These are phyloP conservation scores for Drosophila lini DNA, from an alignment of 1,140 invertebrate genomes.

Conservation along the genomic window DNA sequence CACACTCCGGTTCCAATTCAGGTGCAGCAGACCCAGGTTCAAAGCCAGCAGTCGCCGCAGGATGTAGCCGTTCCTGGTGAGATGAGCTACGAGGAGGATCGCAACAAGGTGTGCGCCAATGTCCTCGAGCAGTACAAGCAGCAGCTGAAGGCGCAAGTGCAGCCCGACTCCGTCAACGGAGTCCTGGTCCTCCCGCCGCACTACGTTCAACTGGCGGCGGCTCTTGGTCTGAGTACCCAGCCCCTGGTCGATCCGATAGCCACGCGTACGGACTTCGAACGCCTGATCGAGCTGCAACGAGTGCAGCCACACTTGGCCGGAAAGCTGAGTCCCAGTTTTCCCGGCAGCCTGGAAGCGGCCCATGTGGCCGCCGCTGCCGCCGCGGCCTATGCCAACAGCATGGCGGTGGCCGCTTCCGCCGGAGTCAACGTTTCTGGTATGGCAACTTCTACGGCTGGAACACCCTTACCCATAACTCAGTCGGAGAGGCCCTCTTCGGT, in stretches of 20 bases:
- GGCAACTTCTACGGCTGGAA: conserved; percentile 22
- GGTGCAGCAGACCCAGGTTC: conserved; percentile 29
- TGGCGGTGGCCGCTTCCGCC: conserved; percentile 48
- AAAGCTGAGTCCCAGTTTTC: conserved; percentile 70
- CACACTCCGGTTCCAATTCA: conserved; percentile 37
- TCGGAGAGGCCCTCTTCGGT: conserved; percentile 66
- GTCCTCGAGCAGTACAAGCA: conserved; percentile 75
- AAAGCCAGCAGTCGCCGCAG: conserved; percentile 31
- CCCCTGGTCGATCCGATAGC: conserved; percentile 74
- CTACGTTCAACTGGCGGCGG: conserved; percentile 80
- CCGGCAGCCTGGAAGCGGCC: conserved; percentile 68
- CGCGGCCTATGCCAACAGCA: conserved; percentile 71
- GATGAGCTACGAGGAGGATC: conserved; percentile 58
- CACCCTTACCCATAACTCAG: conserved; percentile 15
- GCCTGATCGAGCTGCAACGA: conserved; percentile 77
- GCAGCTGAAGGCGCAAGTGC: conserved; percentile 54
- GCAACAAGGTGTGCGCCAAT: conserved; percentile 68
- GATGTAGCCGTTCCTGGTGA: conserved; percentile 33
- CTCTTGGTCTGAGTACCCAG: conserved; percentile 75
- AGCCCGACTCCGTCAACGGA: conserved; percentile 48
- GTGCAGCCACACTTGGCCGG: conserved; percentile 69
- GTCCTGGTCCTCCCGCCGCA: conserved; percentile 77
- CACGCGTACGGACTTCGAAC: conserved; percentile 79
- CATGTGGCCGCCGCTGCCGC: conserved; percentile 77
- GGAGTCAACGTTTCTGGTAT: conserved; percentile 34